Percentiles rank a stretch among this genome's conserved stretches.
Conservation (phyloP, 1,140 invertebrate species). For the Lasioglossum albipes region DNA sequence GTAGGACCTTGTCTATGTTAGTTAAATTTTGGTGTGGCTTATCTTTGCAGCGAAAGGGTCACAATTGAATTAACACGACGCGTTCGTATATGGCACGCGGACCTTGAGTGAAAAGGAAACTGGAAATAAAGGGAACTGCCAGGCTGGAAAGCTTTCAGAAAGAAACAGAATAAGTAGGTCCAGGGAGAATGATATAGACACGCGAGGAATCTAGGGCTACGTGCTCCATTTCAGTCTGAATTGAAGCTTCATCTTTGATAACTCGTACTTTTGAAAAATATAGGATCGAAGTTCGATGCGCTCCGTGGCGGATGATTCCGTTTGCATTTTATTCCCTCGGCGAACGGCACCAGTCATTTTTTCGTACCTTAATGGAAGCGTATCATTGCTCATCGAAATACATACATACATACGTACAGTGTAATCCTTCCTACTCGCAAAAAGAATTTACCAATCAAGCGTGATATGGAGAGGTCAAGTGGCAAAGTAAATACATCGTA, state of each 20-base stretch:
- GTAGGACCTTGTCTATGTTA: too few relatives aligned
- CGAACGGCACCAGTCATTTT: neutral
- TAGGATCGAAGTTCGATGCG: constrained; percentile 18
- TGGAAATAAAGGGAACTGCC: constrained; percentile 35
- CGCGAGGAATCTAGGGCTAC: constrained; percentile 35
- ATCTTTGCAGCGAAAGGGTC: neutral
- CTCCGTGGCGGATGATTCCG: neutral
- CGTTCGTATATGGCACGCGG: constrained; percentile 33
- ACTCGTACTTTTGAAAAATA: constrained; percentile 12
- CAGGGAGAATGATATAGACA: constrained; percentile 28
- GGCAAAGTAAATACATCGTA: too few relatives aligned
- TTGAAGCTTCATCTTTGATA: constrained; percentile 34
- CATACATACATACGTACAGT: neutral
- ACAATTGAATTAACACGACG: constrained; percentile 32
- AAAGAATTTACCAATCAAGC: neutral
- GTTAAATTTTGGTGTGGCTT: too few relatives aligned
- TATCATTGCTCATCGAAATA: neutral
- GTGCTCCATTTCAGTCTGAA: constrained; percentile 40
- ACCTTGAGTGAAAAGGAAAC: constrained; percentile 41
- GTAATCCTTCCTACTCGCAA: neutral
- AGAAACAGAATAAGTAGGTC: constrained; percentile 27
- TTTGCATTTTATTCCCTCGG: neutral
- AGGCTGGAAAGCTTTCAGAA: constrained; percentile 20
- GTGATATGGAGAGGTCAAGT: neutral
- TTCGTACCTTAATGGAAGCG: neutral